Base-by-base conservation (phyloP, 2,888 invertebrate species). In the Arrhopalites spinosus region DNA sequence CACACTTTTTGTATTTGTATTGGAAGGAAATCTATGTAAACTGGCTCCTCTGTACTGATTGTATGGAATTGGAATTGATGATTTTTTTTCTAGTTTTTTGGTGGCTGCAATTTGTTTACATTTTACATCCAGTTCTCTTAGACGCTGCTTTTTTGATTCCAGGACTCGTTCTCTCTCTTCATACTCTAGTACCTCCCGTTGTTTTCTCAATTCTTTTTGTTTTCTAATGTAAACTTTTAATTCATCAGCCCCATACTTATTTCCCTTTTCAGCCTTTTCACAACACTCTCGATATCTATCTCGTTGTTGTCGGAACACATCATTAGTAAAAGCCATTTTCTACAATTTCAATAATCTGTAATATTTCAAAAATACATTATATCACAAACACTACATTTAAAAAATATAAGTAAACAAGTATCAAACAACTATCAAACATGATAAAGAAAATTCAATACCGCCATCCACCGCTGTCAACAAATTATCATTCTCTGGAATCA, bases 201-300 rank as follows among this genome's bases (percentile, higher is more conserved):
- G 23, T 64, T 64, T 68, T 47, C 81, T 64, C 1, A 76, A n/a
- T 29, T 80, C 79, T 36, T 76, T 78, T 59, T 80, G 80, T 25
- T 78, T 80, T 67, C 71, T 73, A 64, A 81, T 81, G 61, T 76
- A 76, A 30, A n/a, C 13, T 59, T 76, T 76, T 11, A 76, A 47
- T 30, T 76, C 76, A 17, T 72, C 74, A 2, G 68, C 45, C 5
- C 36, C 74, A 59, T 68, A 74, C 29, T 73, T 73, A 29, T 66
- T 73, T 17, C 27, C 36, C 59, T 74, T 74, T 25, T 68, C 68
- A 7, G 36, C 20, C 74, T 68, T 61, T 17, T 74, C 74, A 45
- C 66, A 45, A 50, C 64, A 64, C 20, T 66, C 73, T 36, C 67
- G 66, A 30, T n/a, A 70, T 27, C 27, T 47, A 17, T 68, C 45